These are phyloP conservation scores for Chromis chromis DNA, from an alignment of 2,797 vertebrate species.

Conservation along the genomic window DNA sequence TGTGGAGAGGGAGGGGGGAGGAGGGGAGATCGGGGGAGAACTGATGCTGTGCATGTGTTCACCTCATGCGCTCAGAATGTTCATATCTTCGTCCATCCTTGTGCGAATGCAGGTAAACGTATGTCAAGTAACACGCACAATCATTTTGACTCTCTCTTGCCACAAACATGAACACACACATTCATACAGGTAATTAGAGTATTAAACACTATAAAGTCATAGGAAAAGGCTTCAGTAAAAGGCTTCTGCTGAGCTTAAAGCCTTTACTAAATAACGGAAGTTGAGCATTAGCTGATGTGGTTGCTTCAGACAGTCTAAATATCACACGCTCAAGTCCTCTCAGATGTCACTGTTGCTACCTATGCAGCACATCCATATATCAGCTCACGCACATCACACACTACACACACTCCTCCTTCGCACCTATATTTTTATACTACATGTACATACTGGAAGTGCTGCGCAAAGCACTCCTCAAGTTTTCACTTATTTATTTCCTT, in stretches of 20 bases:
- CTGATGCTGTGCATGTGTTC: constrained; percentile 62
- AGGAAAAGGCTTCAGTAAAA: constrained; percentile 38
- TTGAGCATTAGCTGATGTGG: constrained; percentile 33
- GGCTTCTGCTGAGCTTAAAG: constrained; percentile 22
- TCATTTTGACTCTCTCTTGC: constrained; percentile 28
- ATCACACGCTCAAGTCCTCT: constrained; percentile 56
- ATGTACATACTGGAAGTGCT: constrained; percentile 37
- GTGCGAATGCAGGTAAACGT: constrained; percentile 61
- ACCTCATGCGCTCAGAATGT: constrained; percentile 74
- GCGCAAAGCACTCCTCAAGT: constrained; percentile 49
- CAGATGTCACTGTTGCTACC: constrained; percentile 70
- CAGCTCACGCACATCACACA: constrained; percentile 33
- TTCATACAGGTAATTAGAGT: constrained; percentile 29
- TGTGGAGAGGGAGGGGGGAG: constrained; percentile 13
- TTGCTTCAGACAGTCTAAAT: constrained; percentile 18
- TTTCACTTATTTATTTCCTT: constrained; percentile 20
- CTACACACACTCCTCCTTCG: constrained; percentile 29
- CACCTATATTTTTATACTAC: constrained; percentile 57
- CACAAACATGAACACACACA: constrained; percentile 6
- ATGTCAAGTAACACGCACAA: constrained; percentile 67
- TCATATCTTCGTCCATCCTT: constrained; percentile 75
- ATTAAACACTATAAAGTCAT: constrained; percentile 36
- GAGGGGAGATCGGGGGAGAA: background rate
- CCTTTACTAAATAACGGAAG: constrained; percentile 32
- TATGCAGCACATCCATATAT: constrained; percentile 78